phyloP scores from a whole-genome alignment of 2,888 invertebrate genomes.

The Acanthosoma haemorrhoidale region DNA sequence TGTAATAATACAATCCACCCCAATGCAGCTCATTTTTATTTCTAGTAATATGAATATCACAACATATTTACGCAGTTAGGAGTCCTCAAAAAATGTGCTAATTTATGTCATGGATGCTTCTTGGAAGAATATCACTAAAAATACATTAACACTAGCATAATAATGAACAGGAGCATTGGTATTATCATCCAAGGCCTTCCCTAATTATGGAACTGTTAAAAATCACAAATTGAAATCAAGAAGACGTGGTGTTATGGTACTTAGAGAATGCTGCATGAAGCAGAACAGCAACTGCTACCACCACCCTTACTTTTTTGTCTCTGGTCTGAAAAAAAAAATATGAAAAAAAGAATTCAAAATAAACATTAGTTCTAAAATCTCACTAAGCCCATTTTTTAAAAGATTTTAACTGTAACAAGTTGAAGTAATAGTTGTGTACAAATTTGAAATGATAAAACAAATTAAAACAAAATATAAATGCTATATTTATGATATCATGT shows the following conservation, averaged over 20 bases:
- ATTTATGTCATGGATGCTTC: conserved; percentile 34
- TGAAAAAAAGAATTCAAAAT: background rate
- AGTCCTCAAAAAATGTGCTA: conserved; percentile 20
- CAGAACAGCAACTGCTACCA: conserved; percentile 79
- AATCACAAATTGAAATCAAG: conserved; percentile 21
- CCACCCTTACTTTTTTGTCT: conserved; percentile 93
- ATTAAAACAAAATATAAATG: too few species aligned
- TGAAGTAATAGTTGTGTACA: too few species aligned
- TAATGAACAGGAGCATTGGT: conserved; percentile 24
- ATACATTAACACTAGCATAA: conserved; percentile 17
- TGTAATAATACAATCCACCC: background rate
- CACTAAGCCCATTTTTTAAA: too few species aligned
- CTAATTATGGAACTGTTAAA: conserved; percentile 20
- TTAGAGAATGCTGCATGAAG: conserved; percentile 38
- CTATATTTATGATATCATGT: too few species aligned
- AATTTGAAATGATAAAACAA: too few species aligned
- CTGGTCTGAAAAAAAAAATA: conserved; percentile 71
- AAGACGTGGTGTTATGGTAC: conserved; percentile 14
- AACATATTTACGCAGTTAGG: conserved; percentile 29
- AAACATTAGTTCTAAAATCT: too few species aligned
- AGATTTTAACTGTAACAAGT: too few species aligned
- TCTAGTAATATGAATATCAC: conserved; percentile 38
- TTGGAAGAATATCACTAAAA: conserved; percentile 34
- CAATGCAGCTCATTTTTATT: conserved; percentile 23
- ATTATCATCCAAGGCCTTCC: conserved; percentile 21